phyloP scores from a whole-genome alignment of 2,797 vertebrate species.

The Pangasius larnaudii region DNA sequence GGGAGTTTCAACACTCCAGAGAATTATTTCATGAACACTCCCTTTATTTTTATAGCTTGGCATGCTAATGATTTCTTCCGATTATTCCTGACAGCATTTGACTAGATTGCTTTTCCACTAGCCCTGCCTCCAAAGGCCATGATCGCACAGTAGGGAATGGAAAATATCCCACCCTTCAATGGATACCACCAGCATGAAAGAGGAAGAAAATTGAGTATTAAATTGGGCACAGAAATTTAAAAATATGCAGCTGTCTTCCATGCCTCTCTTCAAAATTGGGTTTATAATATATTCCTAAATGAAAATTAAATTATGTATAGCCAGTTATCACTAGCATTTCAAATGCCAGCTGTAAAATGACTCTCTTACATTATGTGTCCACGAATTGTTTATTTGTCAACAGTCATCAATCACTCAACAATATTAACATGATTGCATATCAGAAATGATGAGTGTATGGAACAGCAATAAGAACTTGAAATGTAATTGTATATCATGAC shows the following conservation, averaged over 20 bases:
- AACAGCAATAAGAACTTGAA: neutral
- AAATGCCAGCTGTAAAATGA: neutral
- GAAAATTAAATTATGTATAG: neutral
- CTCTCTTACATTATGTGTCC: neutral
- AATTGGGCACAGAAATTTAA: neutral
- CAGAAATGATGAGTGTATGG: neutral
- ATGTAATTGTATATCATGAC: neutral
- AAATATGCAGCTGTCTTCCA: neutral
- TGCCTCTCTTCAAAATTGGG: neutral
- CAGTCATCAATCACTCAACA: neutral
- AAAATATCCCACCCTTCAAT: slow-evolving; percentile 33
- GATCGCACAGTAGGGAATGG: slow-evolving; percentile 21
- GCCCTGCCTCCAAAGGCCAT: slow-evolving; percentile 19
- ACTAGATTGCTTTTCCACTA: slow-evolving; percentile 32
- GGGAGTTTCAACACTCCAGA: neutral
- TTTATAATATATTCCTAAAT: neutral
- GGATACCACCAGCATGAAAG: neutral
- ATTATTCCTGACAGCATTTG: slow-evolving; percentile 9
- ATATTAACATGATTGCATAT: neutral
- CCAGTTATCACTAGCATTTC: neutral
- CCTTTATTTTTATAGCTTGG: slow-evolving; percentile 23
- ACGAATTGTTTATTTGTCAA: neutral
- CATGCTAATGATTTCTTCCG: slow-evolving; percentile 30
- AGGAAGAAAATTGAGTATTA: neutral
- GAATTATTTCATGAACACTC: slow-evolving; percentile 12